Base-by-base conservation (phyloP, 2,888 invertebrate species). In the Apodemia hepburni region DNA sequence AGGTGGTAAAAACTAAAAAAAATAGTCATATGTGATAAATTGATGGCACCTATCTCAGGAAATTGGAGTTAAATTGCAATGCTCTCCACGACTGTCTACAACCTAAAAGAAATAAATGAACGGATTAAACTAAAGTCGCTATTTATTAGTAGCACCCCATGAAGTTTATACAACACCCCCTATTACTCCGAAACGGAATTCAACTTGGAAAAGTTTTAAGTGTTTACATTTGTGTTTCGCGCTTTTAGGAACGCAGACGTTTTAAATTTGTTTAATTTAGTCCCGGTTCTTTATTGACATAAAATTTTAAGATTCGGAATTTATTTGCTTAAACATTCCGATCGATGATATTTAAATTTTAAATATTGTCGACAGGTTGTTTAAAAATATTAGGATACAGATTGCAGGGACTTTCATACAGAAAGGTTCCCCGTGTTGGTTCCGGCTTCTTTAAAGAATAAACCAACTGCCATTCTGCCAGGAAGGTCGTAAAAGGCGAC, bases 181-280 rank as follows among this genome's bases (percentile, higher is more conserved):
- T 84, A 80, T 81, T 82, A 81, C 79, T 73, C 71, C 71, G 76
- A 70, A 78, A 77, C 79, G 76, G 75, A 84, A 82, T 82, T 80
- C 80, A 64, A 72, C 76, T 73, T 74, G 72, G 81, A 79, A 82
- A 88, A 88, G 85, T 89, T 88, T 89, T 86, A 87, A 89, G 88
- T 89, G 87, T 87, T 89, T 89, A 87, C 85, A 87, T 86, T 89
- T 83, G 86, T 42, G 42, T 86, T 85, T 84, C 58, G 33, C 82
- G 87, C 87, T 87, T 87, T 88, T 88, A 80, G 85, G 78, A 78
- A 84, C 80, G 80, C 78, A 70, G 78, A 84, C 81, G 80, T 83
- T 77, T 78, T 47, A 81, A 82, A 81, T 82, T 80, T 82, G 79
- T 84, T 87, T 85, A 85, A 87, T 87, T 87, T 79, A 77, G 75